phyloP scores from a whole-genome alignment of 2,797 vertebrate genomes.

The Myotis vivesi region DNA sequence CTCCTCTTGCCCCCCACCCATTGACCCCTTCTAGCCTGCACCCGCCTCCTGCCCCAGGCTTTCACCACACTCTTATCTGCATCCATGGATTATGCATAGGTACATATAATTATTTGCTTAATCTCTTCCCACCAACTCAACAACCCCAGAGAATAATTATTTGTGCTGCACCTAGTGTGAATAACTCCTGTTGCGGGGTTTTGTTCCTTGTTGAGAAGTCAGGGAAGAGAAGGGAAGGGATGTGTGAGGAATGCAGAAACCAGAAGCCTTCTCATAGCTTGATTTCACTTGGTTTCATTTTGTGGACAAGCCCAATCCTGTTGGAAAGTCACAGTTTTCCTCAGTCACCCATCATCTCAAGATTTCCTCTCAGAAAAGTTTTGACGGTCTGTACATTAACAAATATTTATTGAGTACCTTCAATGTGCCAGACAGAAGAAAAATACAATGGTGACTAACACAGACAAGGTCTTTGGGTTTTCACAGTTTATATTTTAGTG shows the following conservation, averaged over 20 bases:
- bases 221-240: neutral
- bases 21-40: too few species aligned
- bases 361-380: neutral
- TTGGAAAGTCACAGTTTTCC: neutral
- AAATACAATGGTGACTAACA: neutral
- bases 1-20: too few species aligned
- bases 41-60: too few species aligned
- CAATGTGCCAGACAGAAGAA: neutral
- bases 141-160: neutral
- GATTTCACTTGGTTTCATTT: neutral
- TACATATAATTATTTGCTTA: too few species aligned
- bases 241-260: neutral
- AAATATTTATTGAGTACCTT: neutral
- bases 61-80: too few species aligned
- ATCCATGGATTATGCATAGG: too few species aligned
- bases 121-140: neutral
- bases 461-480: neutral
- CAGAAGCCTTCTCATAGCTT: neutral
- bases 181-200: neutral
- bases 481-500: neutral
- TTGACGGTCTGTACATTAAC: neutral
- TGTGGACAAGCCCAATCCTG: neutral
- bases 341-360: neutral
- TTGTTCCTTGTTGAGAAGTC: neutral
- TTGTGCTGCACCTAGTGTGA: neutral